A percentile compares a stretch with the other conserved stretches of the same genome.
These are phyloP conservation scores for Atethmia centrago DNA, from an alignment of 2,888 invertebrate species.

Conservation along the genomic window DNA sequence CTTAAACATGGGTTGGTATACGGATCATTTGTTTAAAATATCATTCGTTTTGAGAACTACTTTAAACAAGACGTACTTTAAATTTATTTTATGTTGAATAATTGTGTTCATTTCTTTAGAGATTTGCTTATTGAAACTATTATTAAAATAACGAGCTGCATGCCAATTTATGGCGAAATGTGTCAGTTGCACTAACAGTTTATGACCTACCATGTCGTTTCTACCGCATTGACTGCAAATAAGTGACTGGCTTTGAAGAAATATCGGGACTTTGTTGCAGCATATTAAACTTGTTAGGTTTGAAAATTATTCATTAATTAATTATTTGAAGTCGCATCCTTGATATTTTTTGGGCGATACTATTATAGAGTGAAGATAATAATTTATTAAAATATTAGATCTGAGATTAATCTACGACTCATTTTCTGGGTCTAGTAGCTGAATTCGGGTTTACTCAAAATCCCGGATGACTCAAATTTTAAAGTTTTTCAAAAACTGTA, in stretches of 20 bases:
- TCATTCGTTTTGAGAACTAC: not conserved
- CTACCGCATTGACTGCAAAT: not conserved
- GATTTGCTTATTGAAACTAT: not conserved
- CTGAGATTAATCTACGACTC: not conserved
- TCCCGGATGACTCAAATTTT: not conserved
- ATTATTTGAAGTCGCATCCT: not conserved
- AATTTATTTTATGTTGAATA: not conserved
- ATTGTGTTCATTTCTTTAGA: not conserved
- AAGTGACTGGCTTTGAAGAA: not conserved
- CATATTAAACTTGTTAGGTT: not conserved
- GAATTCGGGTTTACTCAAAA: not conserved
- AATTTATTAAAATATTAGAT: not conserved
- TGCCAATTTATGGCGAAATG: not conserved
- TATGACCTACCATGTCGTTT: not conserved
- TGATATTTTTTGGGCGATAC: not conserved
- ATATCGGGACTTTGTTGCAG: not conserved
- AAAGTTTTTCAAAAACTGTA: not conserved
- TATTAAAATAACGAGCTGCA: not conserved
- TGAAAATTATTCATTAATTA: not conserved
- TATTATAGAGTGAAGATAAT: not conserved
- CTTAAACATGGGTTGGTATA: constrained; percentile 7
- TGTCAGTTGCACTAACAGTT: not conserved
- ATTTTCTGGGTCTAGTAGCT: not conserved
- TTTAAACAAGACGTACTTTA: not conserved
- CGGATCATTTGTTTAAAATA: not conserved